Evolutionary conservation across 2,797 vertebrate species (phyloP).

Genomic region (Phylloscopus collybita): DNA sequence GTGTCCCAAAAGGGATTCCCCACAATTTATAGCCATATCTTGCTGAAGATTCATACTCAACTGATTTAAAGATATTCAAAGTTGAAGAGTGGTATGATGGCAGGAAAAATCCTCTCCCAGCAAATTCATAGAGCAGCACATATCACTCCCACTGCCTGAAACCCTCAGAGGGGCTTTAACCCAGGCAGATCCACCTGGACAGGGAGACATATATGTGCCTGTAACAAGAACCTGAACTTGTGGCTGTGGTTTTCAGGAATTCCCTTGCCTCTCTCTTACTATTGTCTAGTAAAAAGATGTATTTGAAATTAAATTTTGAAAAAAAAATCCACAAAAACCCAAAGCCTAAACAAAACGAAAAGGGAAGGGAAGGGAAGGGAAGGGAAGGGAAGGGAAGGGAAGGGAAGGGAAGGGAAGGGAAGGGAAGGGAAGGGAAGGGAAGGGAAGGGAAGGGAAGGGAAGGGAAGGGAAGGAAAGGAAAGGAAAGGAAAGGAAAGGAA

Average conservation of each 20-base stretch:
- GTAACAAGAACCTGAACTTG: background rate
- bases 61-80: background rate
- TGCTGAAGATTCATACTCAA: background rate
- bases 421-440: too few species aligned
- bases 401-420: too few species aligned
- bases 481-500: too few species aligned
- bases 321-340: background rate
- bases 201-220: background rate
- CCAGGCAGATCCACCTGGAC: background rate
- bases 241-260: background rate
- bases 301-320: background rate
- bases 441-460: too few species aligned
- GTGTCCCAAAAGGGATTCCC: slow-evolving; percentile 50
- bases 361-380: too few species aligned
- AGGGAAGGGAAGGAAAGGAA: too few species aligned
- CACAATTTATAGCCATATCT: background rate
- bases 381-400: too few species aligned
- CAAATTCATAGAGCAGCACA: background rate
- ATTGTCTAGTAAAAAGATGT: background rate
- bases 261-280: background rate
- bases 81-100: background rate
- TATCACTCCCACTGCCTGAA: background rate
- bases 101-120: background rate
- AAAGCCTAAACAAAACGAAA: background rate
- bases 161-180: background rate